Base-by-base conservation (phyloP, 2,797 vertebrate genomes). In the Prunella strophiata region DNA sequence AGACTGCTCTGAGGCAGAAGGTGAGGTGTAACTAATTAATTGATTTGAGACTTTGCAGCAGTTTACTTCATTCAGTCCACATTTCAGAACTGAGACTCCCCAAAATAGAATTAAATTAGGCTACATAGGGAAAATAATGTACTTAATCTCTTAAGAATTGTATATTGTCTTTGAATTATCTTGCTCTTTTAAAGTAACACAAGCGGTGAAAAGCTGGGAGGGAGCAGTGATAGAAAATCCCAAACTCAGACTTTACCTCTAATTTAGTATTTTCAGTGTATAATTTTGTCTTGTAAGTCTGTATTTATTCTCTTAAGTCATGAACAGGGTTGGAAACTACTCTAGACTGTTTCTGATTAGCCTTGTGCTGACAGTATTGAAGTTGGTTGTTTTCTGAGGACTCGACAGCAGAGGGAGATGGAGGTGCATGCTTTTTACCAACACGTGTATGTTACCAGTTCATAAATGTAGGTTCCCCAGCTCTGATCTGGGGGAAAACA, bases 371-470 rank as follows among this genome's bases (percentile, higher is more conserved):
- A 13, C 45, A 54, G 14, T n/a, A 5, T 3, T 20, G 51, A 58
- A 71, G 7, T 47, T 92, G 59, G 9, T 43, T 96, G 89, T 83
- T 67, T 74, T 95, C 61, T 91, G 54, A 67, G 26, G 27, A 77
- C 48, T 88, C 23, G 29, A 80, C 95, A 95, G 93, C 87, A 96
- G 96, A 92, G 96, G 96, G 96, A 92, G 96, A 61, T 92, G 68
- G 61, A 92, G 96, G 11, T 75, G 67, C 34, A 0, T 88, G 54
- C 29, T 91, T 95, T 59, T 77, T 74, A 50, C 40, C 21, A 42
- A 0, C 5, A 2, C 2, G 0, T 25, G 16, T 36, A 71, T 34
- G 23, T 58, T 85, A 36, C n/a, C 11, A 19, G 36, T 36, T 50
- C 16, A 5, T 47, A 51, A 40, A 16, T n/a, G 36, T 36, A 36